These are phyloP conservation scores for Anthophora plumipes DNA, from an alignment of 2,888 invertebrate species.

Conservation along the genomic window DNA sequence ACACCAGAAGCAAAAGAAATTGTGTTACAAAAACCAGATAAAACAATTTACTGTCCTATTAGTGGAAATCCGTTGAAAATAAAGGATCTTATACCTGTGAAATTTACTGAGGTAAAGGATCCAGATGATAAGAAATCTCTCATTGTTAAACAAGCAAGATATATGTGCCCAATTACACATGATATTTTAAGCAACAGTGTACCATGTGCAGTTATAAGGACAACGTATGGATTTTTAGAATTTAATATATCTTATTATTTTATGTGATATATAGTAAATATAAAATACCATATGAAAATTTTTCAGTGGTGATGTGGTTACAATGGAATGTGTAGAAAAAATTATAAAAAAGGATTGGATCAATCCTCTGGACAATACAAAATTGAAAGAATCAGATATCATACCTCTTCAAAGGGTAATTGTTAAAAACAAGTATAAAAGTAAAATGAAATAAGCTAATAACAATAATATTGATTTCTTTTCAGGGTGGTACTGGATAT, in stretches of 20 bases:
- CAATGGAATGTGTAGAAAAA: slow-evolving; percentile 98
- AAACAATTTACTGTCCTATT: slow-evolving; percentile 92
- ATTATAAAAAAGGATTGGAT: slow-evolving; percentile 98
- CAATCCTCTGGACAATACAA: slow-evolving; percentile 95
- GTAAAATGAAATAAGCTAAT: neutral
- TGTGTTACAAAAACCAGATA: slow-evolving; percentile 91
- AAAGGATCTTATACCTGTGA: slow-evolving; percentile 96
- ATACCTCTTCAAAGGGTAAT: slow-evolving; percentile 94
- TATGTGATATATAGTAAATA: neutral
- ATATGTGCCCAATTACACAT: slow-evolving; percentile 98
- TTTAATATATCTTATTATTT: slow-evolving; percentile 24
- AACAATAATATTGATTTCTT: slow-evolving; percentile 58
- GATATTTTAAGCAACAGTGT: slow-evolving; percentile 97
- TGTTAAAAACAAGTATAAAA: slow-evolving; percentile 32
- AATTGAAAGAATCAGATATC: slow-evolving; percentile 95
- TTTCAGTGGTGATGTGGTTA: slow-evolving; percentile 96
- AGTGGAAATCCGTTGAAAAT: slow-evolving; percentile 93
- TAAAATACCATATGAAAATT: slow-evolving; percentile 58
- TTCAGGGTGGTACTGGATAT: slow-evolving; percentile 97
- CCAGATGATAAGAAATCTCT: slow-evolving; percentile 94
- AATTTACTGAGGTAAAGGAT: slow-evolving; percentile 96
- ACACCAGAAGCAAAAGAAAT: slow-evolving; percentile 92
- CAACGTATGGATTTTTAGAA: slow-evolving; percentile 88
- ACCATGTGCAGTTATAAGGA: slow-evolving; percentile 95
- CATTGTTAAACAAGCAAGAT: slow-evolving; percentile 95